Evolutionary conservation across 1,140 invertebrate species (phyloP), one percentile per base, ranked within the genome.

Genomic region (Aradophagus sp.): DNA sequence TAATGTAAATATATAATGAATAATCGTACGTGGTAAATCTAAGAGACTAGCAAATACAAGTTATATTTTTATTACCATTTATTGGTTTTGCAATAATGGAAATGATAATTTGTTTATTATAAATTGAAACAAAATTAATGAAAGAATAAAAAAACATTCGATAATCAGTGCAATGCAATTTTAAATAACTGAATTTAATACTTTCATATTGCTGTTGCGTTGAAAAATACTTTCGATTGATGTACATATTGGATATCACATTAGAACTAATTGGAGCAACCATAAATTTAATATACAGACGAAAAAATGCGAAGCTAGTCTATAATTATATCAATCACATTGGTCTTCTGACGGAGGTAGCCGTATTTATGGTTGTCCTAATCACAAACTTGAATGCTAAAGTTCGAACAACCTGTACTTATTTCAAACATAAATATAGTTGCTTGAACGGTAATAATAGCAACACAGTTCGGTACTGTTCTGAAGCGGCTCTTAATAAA

Each of bases 361-460:
- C 41, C 42, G 50, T 66, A 66, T 66, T 66, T 66, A 66, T 66
- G 62, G 62, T 66, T 66, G 35, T 56, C 62, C 50, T 66, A 66
- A 66, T 66, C 62, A 66, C 44, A 66, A 56, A 66, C 62, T 66
- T 56, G 52, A 56, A 48, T 66, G 47, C 42, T 56, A 66, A 56
- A 66, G 62, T 66, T 48, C 42, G 42, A 39, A 15, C 15, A 66
- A 66, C 62, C 52, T 66, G 44, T 66, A 55, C 41, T 66, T 66
- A 65, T 55, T 65, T 29, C 17, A 48, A 65, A 48, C 61, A 55
- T 65, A 55, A 55, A 55, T 65, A 65, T 55, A 55, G 61, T 41
- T 65, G 61, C 61, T 55, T 27, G 20, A 44, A 16, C 50, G 38
- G 48, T 65, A 65, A 65, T 55, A 65, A 55, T 41, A 65, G 27